Evolutionary conservation across 1,140 invertebrate species (phyloP).

Genomic region (Drosophila malerkotliana): DNA sequence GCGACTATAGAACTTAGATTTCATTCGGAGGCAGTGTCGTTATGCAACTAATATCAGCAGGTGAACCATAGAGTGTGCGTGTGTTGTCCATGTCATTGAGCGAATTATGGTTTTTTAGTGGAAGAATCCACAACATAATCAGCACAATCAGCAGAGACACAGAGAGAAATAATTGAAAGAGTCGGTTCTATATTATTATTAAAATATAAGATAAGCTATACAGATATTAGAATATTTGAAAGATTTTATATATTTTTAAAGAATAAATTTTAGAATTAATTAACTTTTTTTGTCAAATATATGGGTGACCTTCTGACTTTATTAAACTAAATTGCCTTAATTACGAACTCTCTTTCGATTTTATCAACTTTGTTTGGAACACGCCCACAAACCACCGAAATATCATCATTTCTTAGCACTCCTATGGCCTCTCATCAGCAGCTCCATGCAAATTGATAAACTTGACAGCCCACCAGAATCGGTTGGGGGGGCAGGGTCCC

Average conservation of each 20-base stretch:
- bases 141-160: slow-evolving; percentile 3
- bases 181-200: too few relatives aligned
- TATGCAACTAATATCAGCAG: slow-evolving; percentile 32
- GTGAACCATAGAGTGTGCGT: slow-evolving; percentile 1
- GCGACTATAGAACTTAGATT: slow-evolving; percentile 14
- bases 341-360: background rate
- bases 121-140: slow-evolving; percentile 5
- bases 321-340: slow-evolving; percentile 20
- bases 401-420: slow-evolving; percentile 39
- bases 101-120: slow-evolving; percentile 1
- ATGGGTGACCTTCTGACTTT: background rate
- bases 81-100: slow-evolving; percentile 1
- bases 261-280: background rate
- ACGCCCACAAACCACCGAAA: slow-evolving; percentile 19
- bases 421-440: slow-evolving; percentile 35
- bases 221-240: too few relatives aligned
- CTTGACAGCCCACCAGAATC: background rate
- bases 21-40: slow-evolving; percentile 12
- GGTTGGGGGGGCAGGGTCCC: background rate
- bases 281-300: background rate
- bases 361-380: slow-evolving; percentile 18
- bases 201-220: too few relatives aligned
- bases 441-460: slow-evolving; percentile 36
- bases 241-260: too few relatives aligned
- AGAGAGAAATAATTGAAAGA: background rate